A percentile compares a stretch with the other conserved stretches of the same genome.
These are phyloP conservation scores for Athalia circularis DNA, from an alignment of 2,888 invertebrate species.

Conservation along the genomic window DNA sequence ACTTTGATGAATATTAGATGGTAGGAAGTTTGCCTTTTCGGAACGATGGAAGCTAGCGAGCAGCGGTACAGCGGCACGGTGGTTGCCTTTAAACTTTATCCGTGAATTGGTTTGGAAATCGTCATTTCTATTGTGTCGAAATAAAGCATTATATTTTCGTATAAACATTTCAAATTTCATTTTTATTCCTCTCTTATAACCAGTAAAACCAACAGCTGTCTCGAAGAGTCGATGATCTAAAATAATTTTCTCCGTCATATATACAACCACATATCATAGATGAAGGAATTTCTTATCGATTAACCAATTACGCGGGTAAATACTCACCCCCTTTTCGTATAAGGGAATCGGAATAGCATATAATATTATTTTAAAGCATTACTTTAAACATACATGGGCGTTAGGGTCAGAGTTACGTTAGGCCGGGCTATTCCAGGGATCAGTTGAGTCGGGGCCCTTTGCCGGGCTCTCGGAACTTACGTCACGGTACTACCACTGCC, in stretches of 20 bases:
- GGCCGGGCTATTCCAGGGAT: background rate
- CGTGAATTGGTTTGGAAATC: too few relatives aligned
- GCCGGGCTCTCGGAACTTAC: constrained; percentile 6
- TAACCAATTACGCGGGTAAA: constrained; percentile 2
- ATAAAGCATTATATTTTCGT: too few relatives aligned
- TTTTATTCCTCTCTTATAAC: too few relatives aligned
- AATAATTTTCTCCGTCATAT: background rate
- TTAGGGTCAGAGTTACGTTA: background rate
- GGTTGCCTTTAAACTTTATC: too few relatives aligned
- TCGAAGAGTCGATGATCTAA: background rate
- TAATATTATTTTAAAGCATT: constrained; percentile 45
- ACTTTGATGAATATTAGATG: too few relatives aligned
- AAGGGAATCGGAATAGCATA: constrained; percentile 42
- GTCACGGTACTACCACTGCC: background rate
- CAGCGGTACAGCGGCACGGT: too few relatives aligned
- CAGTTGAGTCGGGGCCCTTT: constrained; percentile 13
- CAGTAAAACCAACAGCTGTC: too few relatives aligned
- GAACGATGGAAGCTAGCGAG: too few relatives aligned
- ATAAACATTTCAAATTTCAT: too few relatives aligned
- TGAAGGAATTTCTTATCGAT: background rate
- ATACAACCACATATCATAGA: background rate
- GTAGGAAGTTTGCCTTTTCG: too few relatives aligned
- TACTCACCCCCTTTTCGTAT: constrained; percentile 53
- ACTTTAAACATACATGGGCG: constrained; percentile 9
- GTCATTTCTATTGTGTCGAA: too few relatives aligned